Base-by-base conservation (phyloP, 2,797 vertebrate genomes). In the Coccyzus lansbergi region DNA sequence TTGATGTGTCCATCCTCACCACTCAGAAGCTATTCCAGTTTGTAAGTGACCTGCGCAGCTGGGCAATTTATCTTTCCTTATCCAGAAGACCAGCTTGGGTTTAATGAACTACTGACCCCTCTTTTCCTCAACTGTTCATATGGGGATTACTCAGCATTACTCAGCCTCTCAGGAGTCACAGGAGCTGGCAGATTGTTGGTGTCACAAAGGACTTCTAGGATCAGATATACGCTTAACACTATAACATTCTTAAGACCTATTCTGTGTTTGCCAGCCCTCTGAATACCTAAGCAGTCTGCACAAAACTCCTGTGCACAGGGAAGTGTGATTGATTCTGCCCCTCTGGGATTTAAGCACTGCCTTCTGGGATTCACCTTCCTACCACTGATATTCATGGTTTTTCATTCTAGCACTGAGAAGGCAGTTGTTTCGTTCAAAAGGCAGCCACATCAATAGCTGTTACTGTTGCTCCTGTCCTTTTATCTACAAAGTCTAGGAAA, bases 11-110 rank as follows among this genome's bases (percentile, higher is more conserved):
- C 29, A 16, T 52, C 75, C 34, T 17, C 56, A 52, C 59, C 52
- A 52, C 0, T 1, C 26, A 70, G 56, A 36, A 85, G 49, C 63
- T 46, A 13, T 64, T 83, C n/a, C 46, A 18, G 22, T 64, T 64
- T 36, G 70, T 53, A 60, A 83, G 46, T 6, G 19, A 67, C 68
- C 67, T 64, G 1, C 21, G 81, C 72, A 85, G 62, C 46, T 53
- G 33, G 7, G 20, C 28, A 53, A 28, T 83, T 86, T 68, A 42
- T 94, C 85, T 90, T 91, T 52, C 64, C 72, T 94, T 94, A 90
- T 88, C 86, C 68, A 11, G 12, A 78, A 90, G 69, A n/a, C 33
- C 49, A 90, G 29, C 46, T 68, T 78, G 65, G 60, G 33, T 64
- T n/a, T 83, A 46, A 68, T 60, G 72, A 86, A 71, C 58, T 81